Evolutionary conservation across 2,888 invertebrate genomes (phyloP).

Genomic region (Tenthredo livida): DNA sequence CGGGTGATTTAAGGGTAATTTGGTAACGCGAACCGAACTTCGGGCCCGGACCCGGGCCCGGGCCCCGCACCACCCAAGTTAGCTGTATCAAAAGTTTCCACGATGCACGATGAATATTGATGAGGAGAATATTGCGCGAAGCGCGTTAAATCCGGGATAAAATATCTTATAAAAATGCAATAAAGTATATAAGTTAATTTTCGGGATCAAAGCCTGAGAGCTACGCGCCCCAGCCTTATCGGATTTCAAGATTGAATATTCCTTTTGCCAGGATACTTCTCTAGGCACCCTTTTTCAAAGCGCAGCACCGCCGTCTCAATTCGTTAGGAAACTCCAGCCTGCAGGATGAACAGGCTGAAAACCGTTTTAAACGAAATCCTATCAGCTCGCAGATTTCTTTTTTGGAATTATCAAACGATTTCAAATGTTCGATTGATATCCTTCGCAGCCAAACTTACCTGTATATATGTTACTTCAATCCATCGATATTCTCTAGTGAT

Average conservation of each 20-base stretch:
- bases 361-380: not conserved
- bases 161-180: conserved; percentile 12
- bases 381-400: not conserved
- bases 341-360: not conserved
- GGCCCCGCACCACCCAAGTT: not conserved
- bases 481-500: not conserved
- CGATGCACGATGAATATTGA: conserved; percentile 42
- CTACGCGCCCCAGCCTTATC: not conserved
- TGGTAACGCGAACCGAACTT: not conserved
- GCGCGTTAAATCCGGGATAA: conserved; percentile 29
- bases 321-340: not conserved
- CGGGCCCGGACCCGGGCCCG: not conserved
- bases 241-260: conserved; percentile 29
- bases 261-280: conserved; percentile 9
- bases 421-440: not conserved
- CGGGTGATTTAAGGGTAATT: conserved; percentile 38
- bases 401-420: not conserved
- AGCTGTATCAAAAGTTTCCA: conserved; percentile 1
- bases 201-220: conserved; percentile 38
- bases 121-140: conserved; percentile 9
- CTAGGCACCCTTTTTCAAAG: not conserved
- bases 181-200: conserved; percentile 43
- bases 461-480: not conserved
- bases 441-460: not conserved
- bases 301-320: not conserved